A percentile compares a stretch with the other conserved stretches of the same genome.
phyloP scores from a whole-genome alignment of 2,797 vertebrate species.

The Alosa sapidissima region DNA sequence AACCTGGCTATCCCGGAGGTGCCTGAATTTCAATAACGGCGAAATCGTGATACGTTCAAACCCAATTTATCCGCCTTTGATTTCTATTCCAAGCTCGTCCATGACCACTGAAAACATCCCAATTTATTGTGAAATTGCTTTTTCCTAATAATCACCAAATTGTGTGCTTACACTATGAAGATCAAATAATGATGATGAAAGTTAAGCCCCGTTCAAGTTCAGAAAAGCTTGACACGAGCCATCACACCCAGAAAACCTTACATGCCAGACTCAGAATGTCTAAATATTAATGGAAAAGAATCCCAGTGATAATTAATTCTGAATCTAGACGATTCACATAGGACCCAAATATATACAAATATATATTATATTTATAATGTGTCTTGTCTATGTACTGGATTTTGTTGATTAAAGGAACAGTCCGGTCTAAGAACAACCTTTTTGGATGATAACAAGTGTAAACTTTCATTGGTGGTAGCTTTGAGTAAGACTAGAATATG shows the following conservation, averaged over 20 bases:
- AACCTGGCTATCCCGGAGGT: not conserved
- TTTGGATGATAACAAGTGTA: too few relatives aligned
- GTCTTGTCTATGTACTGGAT: too few relatives aligned
- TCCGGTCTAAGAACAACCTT: too few relatives aligned
- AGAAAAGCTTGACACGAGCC: not conserved
- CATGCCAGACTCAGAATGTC: not conserved
- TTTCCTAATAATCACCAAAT: conserved; percentile 13
- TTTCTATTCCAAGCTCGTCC: not conserved
- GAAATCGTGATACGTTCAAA: conserved; percentile 12
- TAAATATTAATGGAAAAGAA: not conserved
- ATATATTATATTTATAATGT: too few relatives aligned
- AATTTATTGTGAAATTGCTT: conserved; percentile 7
- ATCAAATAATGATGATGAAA: conserved; percentile 25
- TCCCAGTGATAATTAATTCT: not conserved
- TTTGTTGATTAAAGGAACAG: too few relatives aligned
- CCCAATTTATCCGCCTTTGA: conserved; percentile 3
- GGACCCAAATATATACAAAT: too few relatives aligned
- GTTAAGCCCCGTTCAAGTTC: not conserved
- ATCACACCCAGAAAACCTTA: not conserved
- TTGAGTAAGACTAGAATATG: too few relatives aligned
- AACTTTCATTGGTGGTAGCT: too few relatives aligned
- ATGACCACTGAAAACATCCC: not conserved
- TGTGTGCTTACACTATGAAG: not conserved
- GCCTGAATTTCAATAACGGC: not conserved
- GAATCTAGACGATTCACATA: too few relatives aligned